A percentile compares a stretch with the other conserved stretches of the same genome.
These are phyloP conservation scores for Erebia epiphron DNA, from an alignment of 2,888 invertebrate genomes.

Conservation along the genomic window DNA sequence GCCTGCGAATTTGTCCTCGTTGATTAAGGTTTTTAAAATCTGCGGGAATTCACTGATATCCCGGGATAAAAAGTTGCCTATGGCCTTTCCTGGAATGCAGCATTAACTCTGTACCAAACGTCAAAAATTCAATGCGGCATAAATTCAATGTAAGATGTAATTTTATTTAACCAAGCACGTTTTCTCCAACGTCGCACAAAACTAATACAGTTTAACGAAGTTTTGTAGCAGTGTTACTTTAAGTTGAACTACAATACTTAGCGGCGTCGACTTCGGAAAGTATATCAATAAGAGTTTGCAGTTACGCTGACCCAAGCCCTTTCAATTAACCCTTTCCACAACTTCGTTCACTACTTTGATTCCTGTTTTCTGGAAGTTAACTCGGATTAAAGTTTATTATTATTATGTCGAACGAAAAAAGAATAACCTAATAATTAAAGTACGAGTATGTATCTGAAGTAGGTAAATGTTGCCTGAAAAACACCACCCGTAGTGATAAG, in stretches of 20 bases:
- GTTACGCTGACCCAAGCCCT: constrained; percentile 27
- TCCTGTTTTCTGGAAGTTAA: constrained; percentile 9
- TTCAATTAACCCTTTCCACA: constrained; percentile 29
- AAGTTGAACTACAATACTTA: constrained; percentile 27
- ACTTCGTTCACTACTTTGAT: constrained; percentile 20
- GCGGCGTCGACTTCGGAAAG: constrained; percentile 28
- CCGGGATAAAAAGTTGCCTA: too few relatives aligned
- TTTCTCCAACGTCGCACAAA: constrained; percentile 18
- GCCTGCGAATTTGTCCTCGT: too few relatives aligned
- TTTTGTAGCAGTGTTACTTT: constrained; percentile 25
- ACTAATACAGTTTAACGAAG: constrained; percentile 31
- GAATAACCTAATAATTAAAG: neutral
- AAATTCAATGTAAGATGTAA: neutral
- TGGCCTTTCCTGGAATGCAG: too few relatives aligned
- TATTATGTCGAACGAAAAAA: neutral
- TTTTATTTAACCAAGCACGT: constrained; percentile 6
- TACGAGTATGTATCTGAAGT: too few relatives aligned
- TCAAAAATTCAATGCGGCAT: neutral
- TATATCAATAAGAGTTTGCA: constrained; percentile 31
- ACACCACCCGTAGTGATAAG: too few relatives aligned
- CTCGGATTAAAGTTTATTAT: neutral
- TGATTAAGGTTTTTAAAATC: too few relatives aligned
- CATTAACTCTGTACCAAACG: neutral
- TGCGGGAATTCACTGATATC: too few relatives aligned
- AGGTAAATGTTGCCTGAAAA: neutral